Percentiles rank a stretch among this genome's conserved stretches.
These are phyloP conservation scores for Drosophila orosa DNA, from an alignment of 1,140 invertebrate species.

Conservation along the genomic window DNA sequence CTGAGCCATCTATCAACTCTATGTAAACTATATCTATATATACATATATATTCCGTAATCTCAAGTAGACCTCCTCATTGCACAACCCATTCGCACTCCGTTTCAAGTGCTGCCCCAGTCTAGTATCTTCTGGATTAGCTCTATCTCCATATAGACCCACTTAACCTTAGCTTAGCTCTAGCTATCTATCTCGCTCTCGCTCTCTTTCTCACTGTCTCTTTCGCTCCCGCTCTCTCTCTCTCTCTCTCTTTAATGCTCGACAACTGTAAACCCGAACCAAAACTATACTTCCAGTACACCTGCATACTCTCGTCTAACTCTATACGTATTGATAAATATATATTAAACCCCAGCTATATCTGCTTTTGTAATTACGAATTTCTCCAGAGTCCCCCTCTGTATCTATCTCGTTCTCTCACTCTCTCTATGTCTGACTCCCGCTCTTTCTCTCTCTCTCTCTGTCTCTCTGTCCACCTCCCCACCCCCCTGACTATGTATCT, in stretches of 20 bases:
- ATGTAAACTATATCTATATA: constrained; percentile 56
- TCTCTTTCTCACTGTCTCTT: constrained; percentile 30
- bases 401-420: constrained; percentile 26
- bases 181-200: constrained; percentile 31
- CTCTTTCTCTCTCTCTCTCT: constrained; percentile 10
- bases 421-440: constrained; percentile 21
- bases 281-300: constrained; percentile 49
- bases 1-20: constrained; percentile 44
- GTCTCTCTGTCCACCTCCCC: constrained; percentile 23
- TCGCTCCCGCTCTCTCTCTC: constrained; percentile 27
- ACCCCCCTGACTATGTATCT: constrained; percentile 40
- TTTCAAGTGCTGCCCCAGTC: constrained; percentile 41
- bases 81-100: constrained; percentile 36
- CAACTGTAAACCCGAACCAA: constrained; percentile 40
- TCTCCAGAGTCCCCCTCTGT: constrained; percentile 49
- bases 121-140: constrained; percentile 40
- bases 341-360: constrained; percentile 29
- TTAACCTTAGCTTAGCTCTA: constrained; percentile 23
- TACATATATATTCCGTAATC: constrained; percentile 45
- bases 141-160: constrained; percentile 20
- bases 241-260: constrained; percentile 37
- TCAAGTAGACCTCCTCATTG: constrained; percentile 52
- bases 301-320: constrained; percentile 43
- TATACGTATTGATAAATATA: constrained; percentile 16
- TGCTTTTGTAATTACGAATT: constrained; percentile 70